Evolutionary conservation across 2,797 vertebrate genomes (phyloP).

Genomic region (Anas bernieri): DNA sequence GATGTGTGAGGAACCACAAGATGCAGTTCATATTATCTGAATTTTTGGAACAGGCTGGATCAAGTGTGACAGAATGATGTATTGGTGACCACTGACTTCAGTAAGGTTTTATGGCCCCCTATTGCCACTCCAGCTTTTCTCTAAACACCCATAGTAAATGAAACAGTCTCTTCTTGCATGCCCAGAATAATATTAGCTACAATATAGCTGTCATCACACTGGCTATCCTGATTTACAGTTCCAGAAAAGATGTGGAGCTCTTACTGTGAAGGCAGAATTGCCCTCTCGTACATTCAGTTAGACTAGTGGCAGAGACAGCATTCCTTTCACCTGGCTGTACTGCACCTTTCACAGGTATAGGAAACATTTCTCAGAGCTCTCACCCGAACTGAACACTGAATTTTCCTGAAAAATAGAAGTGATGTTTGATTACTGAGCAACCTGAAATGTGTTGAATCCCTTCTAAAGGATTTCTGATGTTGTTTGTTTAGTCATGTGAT

Average conservation of each 20-base stretch:
- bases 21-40: background rate
- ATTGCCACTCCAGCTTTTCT: background rate
- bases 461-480: background rate
- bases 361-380: background rate
- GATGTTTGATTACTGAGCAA: background rate
- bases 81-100: background rate
- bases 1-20: background rate
- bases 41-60: background rate
- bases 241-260: background rate
- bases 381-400: background rate
- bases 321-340: background rate
- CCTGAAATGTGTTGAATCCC: background rate
- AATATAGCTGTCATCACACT: background rate
- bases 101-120: background rate
- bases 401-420: background rate
- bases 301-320: background rate
- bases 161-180: background rate
- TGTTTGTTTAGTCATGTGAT: background rate
- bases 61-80: background rate
- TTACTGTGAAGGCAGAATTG: background rate
- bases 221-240: background rate
- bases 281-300: background rate
- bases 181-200: background rate
- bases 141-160: background rate
- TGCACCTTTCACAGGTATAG: background rate